Conservation (phyloP, 2,113 vertebrate genomes). For the Procavia capensis region DNA sequence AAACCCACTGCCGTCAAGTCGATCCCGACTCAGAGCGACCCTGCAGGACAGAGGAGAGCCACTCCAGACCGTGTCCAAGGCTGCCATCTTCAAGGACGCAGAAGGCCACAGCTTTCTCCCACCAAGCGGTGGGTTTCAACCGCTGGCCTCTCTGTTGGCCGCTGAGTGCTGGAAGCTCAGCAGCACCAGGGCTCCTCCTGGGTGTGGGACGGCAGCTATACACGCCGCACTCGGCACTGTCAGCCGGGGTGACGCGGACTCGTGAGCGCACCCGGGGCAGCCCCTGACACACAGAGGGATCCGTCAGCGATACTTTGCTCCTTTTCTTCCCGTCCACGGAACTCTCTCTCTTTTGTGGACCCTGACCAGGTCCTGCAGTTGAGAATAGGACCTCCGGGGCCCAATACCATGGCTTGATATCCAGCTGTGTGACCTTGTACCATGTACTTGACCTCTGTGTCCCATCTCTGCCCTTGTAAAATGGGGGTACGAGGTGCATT, state of each 20-base stretch:
- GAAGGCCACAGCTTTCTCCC: no score
- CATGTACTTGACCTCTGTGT: background rate
- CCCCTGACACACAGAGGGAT: background rate
- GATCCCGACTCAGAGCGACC: no score
- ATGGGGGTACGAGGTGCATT: background rate
- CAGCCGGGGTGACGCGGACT: background rate
- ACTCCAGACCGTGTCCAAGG: no score
- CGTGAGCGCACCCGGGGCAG: background rate
- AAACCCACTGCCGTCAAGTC: no score
- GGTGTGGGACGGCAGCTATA: accelerated
- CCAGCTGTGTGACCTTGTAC: background rate
- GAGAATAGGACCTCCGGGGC: background rate
- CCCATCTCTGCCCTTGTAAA: background rate
- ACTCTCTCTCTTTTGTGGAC: background rate
- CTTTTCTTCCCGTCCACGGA: background rate
- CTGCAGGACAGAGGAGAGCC: no score
- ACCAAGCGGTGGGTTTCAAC: no score
- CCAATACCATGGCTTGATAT: background rate
- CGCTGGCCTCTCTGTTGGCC: no score
- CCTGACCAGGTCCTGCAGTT: background rate
- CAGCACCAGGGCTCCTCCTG: no score
- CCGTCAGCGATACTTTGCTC: background rate
- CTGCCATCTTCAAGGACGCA: no score
- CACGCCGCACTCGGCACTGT: accelerated
- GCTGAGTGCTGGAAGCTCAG: no score